Conservation (phyloP, 53 echinoderm and acorn worm species). For the Patiria pectinifera region DNA sequence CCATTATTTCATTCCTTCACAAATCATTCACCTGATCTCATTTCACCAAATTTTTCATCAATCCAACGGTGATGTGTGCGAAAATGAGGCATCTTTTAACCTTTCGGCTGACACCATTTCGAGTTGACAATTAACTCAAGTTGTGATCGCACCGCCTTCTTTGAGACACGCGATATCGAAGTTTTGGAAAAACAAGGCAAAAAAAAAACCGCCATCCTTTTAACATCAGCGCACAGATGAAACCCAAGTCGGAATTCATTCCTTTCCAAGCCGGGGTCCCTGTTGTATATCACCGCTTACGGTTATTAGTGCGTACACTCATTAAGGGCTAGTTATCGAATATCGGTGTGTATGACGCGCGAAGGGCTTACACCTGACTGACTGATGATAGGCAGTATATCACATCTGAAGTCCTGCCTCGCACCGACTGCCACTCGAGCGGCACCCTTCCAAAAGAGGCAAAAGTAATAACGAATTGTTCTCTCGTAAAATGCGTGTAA, state of each 20-base stretch:
- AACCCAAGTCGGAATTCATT: constrained; percentile 4
- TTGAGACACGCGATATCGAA: constrained; percentile 10
- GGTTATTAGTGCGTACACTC: constrained; percentile 9
- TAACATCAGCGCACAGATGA: neutral
- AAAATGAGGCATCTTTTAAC: neutral
- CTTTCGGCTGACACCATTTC: constrained; percentile 15
- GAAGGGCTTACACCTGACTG: neutral
- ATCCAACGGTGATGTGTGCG: neutral
- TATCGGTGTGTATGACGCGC: constrained; percentile 21
- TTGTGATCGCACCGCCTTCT: neutral
- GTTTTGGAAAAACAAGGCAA: constrained; percentile 3
- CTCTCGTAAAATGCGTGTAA: neutral
- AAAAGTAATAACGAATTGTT: constrained; percentile 4
- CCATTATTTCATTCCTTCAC: too few relatives aligned
- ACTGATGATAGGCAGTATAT: neutral
- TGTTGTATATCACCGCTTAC: neutral
- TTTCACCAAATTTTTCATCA: neutral
- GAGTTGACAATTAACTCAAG: neutral
- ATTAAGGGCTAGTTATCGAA: constrained; percentile 30
- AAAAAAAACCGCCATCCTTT: neutral
- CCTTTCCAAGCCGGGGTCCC: neutral
- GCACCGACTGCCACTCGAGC: neutral
- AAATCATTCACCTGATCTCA: too few relatives aligned
- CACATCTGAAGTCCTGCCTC: neutral
- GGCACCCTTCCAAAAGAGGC: neutral